Base-by-base conservation (phyloP, 2,113 vertebrate species). In the Hylia prasina region DNA sequence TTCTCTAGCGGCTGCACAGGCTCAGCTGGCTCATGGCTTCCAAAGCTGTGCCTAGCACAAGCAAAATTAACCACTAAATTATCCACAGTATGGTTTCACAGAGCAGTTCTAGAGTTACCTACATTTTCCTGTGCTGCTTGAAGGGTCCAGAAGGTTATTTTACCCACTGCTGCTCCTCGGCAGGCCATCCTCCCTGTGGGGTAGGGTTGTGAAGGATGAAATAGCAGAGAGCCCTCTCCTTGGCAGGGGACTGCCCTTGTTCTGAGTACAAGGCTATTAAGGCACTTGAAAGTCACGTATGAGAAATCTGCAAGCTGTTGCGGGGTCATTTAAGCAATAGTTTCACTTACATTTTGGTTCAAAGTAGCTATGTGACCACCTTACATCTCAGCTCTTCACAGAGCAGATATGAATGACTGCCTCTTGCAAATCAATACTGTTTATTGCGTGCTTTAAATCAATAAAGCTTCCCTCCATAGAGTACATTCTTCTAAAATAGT, bases 381-480 rank as follows among this genome's bases (percentile, higher is more conserved):
- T 85, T 42, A 56, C 50, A 77, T 47, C 75, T 93, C 82, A 83
- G 22, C n/a, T 93, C 63, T 11, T 45, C 65, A n/a, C 16, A 56
- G 61, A 82, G 47, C 35, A 71, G 70, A 76, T 91, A 95, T 85
- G 73, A 96, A 96, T 70, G 76, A 80, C 76, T 78, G 89, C 69
- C 39, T 92, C 65, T 57, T 71, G 72, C 81, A 89, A 94, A 95
- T 89, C 94, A 82, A 89, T 91, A 84, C 73, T 75, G 81, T 87
- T 95, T 93, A 96, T 76, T 89, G 73, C 15, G 0, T 82, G 65
- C 89, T 97, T 95, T 95, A 96, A 96, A 96, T 95, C 95, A 95
- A 95, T 95, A 91, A 92, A 86, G 69, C 78, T 95, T 88, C 68
- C 57, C 81, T 87, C 87, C 81, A 66, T 33, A 69, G 89, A 94